These are phyloP conservation scores for Sebastes paucispinis DNA, from an alignment of 2,797 vertebrate genomes.

Conservation along the genomic window DNA sequence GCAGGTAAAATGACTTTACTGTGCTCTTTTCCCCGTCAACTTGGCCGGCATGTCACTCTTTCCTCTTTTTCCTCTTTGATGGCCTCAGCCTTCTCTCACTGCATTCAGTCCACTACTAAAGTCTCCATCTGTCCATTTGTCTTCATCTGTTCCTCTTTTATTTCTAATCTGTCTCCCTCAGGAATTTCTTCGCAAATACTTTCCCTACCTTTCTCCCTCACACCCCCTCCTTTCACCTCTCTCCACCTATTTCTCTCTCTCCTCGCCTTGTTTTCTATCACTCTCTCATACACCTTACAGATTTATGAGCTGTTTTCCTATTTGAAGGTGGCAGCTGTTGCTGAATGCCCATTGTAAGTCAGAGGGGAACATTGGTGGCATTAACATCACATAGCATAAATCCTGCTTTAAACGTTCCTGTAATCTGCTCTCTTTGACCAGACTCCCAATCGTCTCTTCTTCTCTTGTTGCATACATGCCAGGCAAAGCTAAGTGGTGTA, in stretches of 20 bases:
- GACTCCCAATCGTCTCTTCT: background rate
- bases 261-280: conserved; percentile 42
- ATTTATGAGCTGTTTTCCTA: conserved; percentile 75
- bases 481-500: conserved; percentile 1
- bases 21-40: conserved; percentile 18
- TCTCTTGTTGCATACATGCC: conserved; percentile 7
- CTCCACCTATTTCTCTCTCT: conserved; percentile 29
- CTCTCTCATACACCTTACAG: conserved; percentile 22
- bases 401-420: background rate
- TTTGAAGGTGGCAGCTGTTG: conserved; percentile 71
- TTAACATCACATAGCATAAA: conserved; percentile 26
- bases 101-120: background rate
- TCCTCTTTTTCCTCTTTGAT: conserved; percentile 26
- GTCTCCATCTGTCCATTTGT: conserved; percentile 26
- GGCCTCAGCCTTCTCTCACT: background rate
- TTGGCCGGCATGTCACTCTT: conserved; percentile 34
- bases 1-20: conserved; percentile 60
- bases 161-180: conserved; percentile 48
- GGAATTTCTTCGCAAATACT: conserved; percentile 52
- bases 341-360: conserved; percentile 32
- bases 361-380: conserved; percentile 37
- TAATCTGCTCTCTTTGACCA: background rate
- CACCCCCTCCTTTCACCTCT: conserved; percentile 8
- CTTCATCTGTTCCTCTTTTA: conserved; percentile 41
- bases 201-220: conserved; percentile 42